Evolutionary conservation across 2,888 invertebrate species (phyloP), one percentile per base, ranked within the genome.

Genomic region (Poecilobothrus nobilitatus): DNA sequence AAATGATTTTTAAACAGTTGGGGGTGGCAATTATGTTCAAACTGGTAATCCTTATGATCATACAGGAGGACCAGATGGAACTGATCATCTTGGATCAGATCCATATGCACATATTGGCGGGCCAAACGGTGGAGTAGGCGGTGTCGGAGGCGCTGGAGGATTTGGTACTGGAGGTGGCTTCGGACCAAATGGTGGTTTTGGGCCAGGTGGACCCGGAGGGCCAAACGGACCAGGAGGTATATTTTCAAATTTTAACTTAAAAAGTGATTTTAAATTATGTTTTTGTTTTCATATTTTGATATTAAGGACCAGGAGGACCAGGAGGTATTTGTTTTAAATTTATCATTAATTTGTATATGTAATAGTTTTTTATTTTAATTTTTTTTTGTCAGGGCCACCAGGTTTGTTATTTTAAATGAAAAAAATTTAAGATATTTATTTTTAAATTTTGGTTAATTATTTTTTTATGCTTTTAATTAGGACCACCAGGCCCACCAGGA

Each of bases 171-270:
- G 65, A 21, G 70, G 68, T 15, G 71, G 71, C 15, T 71, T 72
- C 63, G 73, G 70, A 10, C 74, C 74, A 34, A 72, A 75, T 63
- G 68, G 70, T 63, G 71, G 74, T 37, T 72, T 71, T 0, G 84
- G 76, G 70, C 75, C 75, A 66, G 67, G 9, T 77, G 85, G 70
- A 81, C 84, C 37, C 79, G 80, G 81, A 81, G 85, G 64, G 82
- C 71, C 71, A 63, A 61, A 41, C 12, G 66, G 65, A 61, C 67
- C 68, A 22, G 68, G 63, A 20, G 67, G 27, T 27, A 27, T 27
- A 27, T 27, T 27, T 27, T 27, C 27, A 4, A 27, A n/a, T n/a
- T n/a, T n/a, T n/a, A 64, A 37, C 61, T 66, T 6, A 71, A 71
- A 37, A 27, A 27, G 27, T 27, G 2, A 27, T 27, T 27, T 27